Percentiles rank a stretch among this genome's conserved stretches.
These are phyloP conservation scores for Carposina sasakii DNA, from an alignment of 1,140 invertebrate genomes.

Conservation along the genomic window DNA sequence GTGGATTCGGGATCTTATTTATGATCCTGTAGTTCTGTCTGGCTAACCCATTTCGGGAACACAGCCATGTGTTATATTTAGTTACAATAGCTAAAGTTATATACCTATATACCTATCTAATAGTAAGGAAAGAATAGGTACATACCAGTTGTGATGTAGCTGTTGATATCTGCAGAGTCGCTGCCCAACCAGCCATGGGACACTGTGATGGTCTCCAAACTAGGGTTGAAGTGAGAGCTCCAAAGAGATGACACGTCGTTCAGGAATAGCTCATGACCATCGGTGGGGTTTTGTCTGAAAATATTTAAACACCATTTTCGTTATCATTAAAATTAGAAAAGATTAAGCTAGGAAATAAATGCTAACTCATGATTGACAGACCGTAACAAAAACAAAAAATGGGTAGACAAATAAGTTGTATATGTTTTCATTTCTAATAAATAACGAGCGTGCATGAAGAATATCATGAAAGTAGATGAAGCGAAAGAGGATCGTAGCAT, in stretches of 20 bases:
- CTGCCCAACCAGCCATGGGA: constrained; percentile 10
- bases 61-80: not conserved
- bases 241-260: constrained; percentile 2
- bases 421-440: too few relatives aligned
- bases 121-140: not conserved
- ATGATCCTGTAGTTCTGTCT: not conserved
- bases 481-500: too few relatives aligned
- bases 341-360: too few relatives aligned
- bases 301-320: too few relatives aligned
- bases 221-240: constrained; percentile 8
- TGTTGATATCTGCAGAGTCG: not conserved
- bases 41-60: not conserved
- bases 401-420: too few relatives aligned
- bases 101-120: not conserved
- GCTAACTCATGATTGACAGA: too few relatives aligned
- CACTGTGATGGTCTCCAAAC: not conserved
- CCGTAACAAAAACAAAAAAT: too few relatives aligned
- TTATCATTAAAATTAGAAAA: too few relatives aligned
- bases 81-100: not conserved
- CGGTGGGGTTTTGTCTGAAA: too few relatives aligned
- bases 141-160: constrained; percentile 5
- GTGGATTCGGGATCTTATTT: not conserved
- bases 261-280: too few relatives aligned
- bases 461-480: too few relatives aligned
- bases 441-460: too few relatives aligned